Percentiles rank a stretch among this genome's conserved stretches.
Evolutionary conservation across 2,113 vertebrate species (phyloP).

Genomic region (Budorcas taxicolor): DNA sequence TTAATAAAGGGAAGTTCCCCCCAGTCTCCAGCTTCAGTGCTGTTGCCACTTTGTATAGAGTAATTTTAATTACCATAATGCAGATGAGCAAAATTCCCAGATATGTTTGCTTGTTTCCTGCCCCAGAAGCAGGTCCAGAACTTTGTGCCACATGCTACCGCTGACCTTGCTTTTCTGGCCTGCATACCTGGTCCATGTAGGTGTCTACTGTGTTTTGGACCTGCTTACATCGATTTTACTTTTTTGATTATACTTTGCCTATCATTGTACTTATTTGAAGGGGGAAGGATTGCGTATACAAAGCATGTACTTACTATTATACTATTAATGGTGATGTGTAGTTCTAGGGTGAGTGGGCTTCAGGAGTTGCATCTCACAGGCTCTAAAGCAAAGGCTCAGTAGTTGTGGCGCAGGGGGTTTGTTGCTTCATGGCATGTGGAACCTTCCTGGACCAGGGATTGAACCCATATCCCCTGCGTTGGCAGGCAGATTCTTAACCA

Average conservation of each 20-base stretch:
- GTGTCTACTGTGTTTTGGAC: background rate
- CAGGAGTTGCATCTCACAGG: background rate
- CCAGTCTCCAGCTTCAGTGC: background rate
- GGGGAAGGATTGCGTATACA: background rate
- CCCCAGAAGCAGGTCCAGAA: background rate
- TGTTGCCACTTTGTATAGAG: background rate
- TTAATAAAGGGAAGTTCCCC: background rate
- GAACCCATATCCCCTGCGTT: background rate
- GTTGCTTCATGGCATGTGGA: background rate
- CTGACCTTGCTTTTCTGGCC: background rate
- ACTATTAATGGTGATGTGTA: background rate
- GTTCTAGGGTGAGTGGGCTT: background rate
- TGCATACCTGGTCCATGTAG: background rate
- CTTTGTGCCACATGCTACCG: background rate
- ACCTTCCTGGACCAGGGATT: background rate
- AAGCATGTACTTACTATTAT: background rate
- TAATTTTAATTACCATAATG: background rate
- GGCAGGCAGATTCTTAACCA: background rate
- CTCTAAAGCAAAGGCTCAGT: background rate
- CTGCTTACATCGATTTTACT: background rate
- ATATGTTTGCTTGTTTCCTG: background rate
- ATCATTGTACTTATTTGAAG: background rate
- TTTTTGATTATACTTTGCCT: background rate
- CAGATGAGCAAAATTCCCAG: background rate
- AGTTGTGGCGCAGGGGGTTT: accelerated